Evolutionary conservation across 2,797 vertebrate genomes (phyloP), one percentile per base, ranked within the genome.

Genomic region (Distichodus sexfasciatus): DNA sequence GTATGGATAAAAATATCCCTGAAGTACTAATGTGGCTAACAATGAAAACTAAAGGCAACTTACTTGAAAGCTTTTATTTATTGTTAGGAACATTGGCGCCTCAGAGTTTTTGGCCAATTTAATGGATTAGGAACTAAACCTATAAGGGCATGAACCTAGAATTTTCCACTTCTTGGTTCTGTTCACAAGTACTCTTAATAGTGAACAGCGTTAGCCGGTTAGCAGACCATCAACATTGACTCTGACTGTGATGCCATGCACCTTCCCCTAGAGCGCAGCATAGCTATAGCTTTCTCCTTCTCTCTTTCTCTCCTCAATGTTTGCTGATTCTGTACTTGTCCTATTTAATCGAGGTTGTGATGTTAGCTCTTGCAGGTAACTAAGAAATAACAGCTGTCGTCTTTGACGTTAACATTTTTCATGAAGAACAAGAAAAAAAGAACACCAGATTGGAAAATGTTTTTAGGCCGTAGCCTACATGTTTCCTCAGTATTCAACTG

Each of bases 211-310:
- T 55, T 38, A 29, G 40, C 17, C 54, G 31, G 50, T 50, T 54
- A 48, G 3, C 57, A 15, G 54, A 66, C 12, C n/a, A 7, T 31
- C 11, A 21, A 15, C 55, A 3, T 60, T 24, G n/a, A 54, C 23
- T 58, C 57, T 71, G 76, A 53, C 61, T 53, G 61, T 47, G 57
- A 66, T 69, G 44, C 59, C 48, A 58, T 28, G 12, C 6, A 28
- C 3, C 26, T 24, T 35, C 69, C 76, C 70, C 57, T 66, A 67
- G 73, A 59, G 35, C 66, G 57, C 57, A 31, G 67, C 43, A 57
- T 58, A 46, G 10, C 65, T 69, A 14, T 24, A 57, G 50, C 19
- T 51, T n/a, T 66, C 4, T 63, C 2, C 14, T 28, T 24, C 44
- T 19, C 7, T 11, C 31, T 43, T 44, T 36, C 12, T 44, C 24